Evolutionary conservation across 1,140 invertebrate genomes (phyloP), one percentile per base, ranked within the genome.

Genomic region (Drosophila arawakana): DNA sequence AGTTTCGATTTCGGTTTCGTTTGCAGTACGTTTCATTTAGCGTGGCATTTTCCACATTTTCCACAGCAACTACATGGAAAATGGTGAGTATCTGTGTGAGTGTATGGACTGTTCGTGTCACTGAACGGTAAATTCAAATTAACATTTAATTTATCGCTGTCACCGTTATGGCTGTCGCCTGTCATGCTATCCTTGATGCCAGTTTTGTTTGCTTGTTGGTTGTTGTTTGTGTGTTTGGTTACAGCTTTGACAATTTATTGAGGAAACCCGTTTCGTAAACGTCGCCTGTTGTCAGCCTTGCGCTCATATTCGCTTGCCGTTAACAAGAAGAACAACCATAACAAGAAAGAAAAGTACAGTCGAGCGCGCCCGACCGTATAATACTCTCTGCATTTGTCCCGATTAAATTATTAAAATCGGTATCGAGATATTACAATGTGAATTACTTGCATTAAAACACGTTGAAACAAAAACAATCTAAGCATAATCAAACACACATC

Each of bases 131-230:
- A 89, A 89, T 89, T 89, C 85, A 89, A 89, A 89, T 89, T 89
- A 89, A 81, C 84, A 84, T 89, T 89, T 89, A 89, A 89, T 89
- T 89, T 89, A 89, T 89, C 80, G 84, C 84, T 89, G 85, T 89
- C 84, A 89, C 80, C 84, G 85, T 89, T 89, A 89, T 89, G 85
- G 85, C 84, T 89, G 84, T 89, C 84, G 85, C 84, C 84, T 89
- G 84, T 89, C 84, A 81, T 68, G 74, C 47, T 49, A 60, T 65
- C 60, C 65, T 66, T 62, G 59, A 44, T 60, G 49, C 10, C 21
- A 37, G 46, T 41, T 30, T 3, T 30, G 25, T 4, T 70, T 66
- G 58, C 62, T 62, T 74, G 52, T 73, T 65, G 46, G 63, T 49
- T 49, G 39, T 30, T 30, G 25, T 30, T 30, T 30, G 25, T 30